Conservation (phyloP, 2,888 invertebrate species). For the Hydroisotoma schaefferi region DNA sequence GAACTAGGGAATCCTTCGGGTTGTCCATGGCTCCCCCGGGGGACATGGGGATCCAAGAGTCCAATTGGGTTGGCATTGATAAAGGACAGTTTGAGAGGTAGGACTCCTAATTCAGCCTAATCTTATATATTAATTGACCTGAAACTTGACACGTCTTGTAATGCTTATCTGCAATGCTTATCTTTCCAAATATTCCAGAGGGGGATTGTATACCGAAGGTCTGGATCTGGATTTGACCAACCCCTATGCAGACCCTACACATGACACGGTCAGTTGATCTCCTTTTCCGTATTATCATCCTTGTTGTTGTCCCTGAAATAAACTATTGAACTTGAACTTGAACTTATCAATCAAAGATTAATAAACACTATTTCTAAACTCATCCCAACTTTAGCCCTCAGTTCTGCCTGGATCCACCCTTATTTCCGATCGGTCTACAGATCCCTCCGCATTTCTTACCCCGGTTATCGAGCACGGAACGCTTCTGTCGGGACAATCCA, state of each 20-base stretch:
- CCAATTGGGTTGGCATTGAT: slow-evolving; percentile 30
- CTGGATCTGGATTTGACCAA: slow-evolving; percentile 37
- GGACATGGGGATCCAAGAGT: slow-evolving; percentile 19
- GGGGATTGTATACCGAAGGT: slow-evolving; percentile 36
- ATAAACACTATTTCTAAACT: too few species aligned
- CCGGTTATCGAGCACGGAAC: too few species aligned
- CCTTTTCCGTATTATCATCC: too few species aligned
- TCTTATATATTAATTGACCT: neutral
- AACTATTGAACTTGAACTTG: too few species aligned
- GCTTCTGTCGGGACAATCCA: too few species aligned
- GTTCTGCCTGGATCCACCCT: too few species aligned
- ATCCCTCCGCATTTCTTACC: too few species aligned
- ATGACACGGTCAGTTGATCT: neutral
- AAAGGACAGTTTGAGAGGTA: slow-evolving; percentile 9
- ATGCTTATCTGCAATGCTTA: neutral
- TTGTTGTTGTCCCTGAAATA: too few species aligned
- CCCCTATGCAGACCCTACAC: slow-evolving; percentile 20
- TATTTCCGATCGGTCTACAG: too few species aligned
- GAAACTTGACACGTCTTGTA: neutral
- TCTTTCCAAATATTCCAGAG: slow-evolving; percentile 16
- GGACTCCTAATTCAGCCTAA: neutral
- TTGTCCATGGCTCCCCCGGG: slow-evolving; percentile 8
- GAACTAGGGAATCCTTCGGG: slow-evolving; percentile 23
- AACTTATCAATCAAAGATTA: too few species aligned
- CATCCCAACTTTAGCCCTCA: too few species aligned